Evolutionary conservation across 2,113 vertebrate genomes (phyloP), one percentile per base, ranked within the genome.

Genomic region (Colossoma macropomum): DNA sequence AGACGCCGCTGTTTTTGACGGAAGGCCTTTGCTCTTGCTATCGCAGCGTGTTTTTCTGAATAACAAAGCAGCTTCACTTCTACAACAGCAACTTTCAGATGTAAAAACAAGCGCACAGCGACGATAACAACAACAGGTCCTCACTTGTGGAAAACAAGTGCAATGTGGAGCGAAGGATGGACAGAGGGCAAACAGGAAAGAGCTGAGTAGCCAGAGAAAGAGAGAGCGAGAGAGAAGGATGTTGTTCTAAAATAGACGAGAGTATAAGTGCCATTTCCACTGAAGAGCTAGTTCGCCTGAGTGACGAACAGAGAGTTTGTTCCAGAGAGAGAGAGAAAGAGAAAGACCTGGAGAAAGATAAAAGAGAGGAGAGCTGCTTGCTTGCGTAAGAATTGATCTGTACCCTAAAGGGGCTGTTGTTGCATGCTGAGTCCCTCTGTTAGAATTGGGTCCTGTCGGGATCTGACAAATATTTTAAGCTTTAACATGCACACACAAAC

Each of bases 131-230:
- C 72, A 83, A 76, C 79, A 66, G 80, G 71, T 59, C 75, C 28
- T 74, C 66, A 32, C 63, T 69, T 27, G 65, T 63, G 80, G 27
- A 79, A 82, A 85, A 79, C 69, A 74, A 66, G 77, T 56, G 63
- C 73, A 30, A 27, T 19, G 16, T 23, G 56, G 70, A 82, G 30
- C 38, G 34, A 74, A 80, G 48, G 59, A 82, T 71, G 56, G 48
- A 80, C 50, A 11, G 30, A 77, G 77, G 72, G 38, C 66, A 85
- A 83, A 80, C 86, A 87, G 86, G 79, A 87, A 87, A 80, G 30
- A 73, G 77, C 69, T 11, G 68, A 71, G 74, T 15, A 68, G 62
- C 66, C 75, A 45, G 45, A 56, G 54, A 50, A 45, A 84, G 70
- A 41, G 54, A 56, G 45, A 32, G 16, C 48, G 12, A 16, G 34